phyloP scores from a whole-genome alignment of 2,113 vertebrate genomes.

The Leuciscus idus region DNA sequence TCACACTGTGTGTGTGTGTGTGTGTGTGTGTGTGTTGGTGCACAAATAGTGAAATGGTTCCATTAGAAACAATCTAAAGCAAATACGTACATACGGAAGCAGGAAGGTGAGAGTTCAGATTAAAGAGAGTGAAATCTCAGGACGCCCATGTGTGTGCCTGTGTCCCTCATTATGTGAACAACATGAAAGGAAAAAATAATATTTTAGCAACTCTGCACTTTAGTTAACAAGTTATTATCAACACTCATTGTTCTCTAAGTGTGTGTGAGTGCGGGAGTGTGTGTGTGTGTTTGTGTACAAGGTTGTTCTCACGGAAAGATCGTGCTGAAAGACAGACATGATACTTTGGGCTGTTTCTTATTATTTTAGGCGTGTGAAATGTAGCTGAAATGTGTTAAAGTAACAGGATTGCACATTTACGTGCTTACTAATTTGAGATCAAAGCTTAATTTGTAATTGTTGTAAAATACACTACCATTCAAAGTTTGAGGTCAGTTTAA shows the following conservation, averaged over 20 bases:
- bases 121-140: neutral
- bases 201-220: conserved; percentile 11
- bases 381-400: neutral
- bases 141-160: neutral
- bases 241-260: conserved; percentile 24
- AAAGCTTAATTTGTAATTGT: neutral
- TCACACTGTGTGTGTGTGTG: neutral
- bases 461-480: neutral
- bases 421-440: neutral
- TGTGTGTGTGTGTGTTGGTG: no score
- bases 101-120: conserved; percentile 11
- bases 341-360: neutral
- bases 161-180: neutral
- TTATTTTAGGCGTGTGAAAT: neutral
- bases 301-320: conserved; percentile 3
- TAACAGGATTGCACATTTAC: neutral
- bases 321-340: neutral
- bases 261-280: neutral
- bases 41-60: neutral
- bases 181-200: neutral
- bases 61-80: neutral
- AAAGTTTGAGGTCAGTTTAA: neutral
- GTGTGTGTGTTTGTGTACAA: neutral
- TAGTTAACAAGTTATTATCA: neutral
- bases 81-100: neutral